Evolutionary conservation across 2,797 vertebrate species (phyloP), one percentile per base, ranked within the genome.

Genomic region (Acestrorhynchus altus): DNA sequence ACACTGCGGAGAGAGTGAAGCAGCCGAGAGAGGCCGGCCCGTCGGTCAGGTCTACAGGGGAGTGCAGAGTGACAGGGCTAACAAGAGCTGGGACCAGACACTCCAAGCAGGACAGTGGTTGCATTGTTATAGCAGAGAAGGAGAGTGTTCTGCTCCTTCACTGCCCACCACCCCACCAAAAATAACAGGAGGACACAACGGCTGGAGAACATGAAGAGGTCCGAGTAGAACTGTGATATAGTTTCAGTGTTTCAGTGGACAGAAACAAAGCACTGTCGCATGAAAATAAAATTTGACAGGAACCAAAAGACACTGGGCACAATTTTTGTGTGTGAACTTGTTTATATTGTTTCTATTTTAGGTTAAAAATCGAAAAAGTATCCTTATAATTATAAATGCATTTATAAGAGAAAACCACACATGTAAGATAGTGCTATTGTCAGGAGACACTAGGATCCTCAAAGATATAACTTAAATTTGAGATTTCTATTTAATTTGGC

Each of bases 101-200:
- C 31, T 66, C 69, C 26, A 44, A 57, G 70, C 72, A 76, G 59
- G 59, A 77, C 15, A 93, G 81, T 8, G 89, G 93, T 0, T 88
- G 86, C 79, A 89, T 94, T 4, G 87, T 95, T 66, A 67, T 73
- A 56, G 44, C 57, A 35, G 31, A 35, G 31, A 49, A 40, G 11
- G 16, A 44, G 40, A 46, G 74, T 24, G 42, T 13, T 40, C 16
- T 16, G 0, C 56, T 59, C 56, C 26, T 59, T 59, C 13, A 31
- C 22, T 59, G 56, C 56, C 56, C 18, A 16, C 12, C 28, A 59
- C 56, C 28, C 28, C 15, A 13, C 28, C 26, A 18, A 59, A 59
- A 59, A 59, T 59, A 59, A 59, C 28, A 59, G 31, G 56, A 59
- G 56, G 56, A 59, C 13, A 18, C 54, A 15, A 57, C 22, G 0